Evolutionary conservation across 2,113 vertebrate genomes (phyloP).

Genomic region (Pycnonotus jocosus): DNA sequence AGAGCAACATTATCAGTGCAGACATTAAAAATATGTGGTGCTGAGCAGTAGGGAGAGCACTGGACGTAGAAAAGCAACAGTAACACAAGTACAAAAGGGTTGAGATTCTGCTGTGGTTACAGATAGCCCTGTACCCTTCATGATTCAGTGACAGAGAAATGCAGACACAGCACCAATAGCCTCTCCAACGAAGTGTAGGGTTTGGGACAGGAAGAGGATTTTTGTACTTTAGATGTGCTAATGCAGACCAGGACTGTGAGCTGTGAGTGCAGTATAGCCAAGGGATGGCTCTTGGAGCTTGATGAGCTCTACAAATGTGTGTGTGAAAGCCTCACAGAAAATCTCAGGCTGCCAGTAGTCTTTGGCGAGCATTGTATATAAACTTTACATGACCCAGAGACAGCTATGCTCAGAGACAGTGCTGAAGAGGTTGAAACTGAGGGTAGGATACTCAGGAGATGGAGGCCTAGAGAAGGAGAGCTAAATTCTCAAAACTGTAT

Average conservation of each 20-base stretch:
- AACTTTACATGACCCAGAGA: constrained; percentile 58
- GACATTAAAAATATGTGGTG: background rate
- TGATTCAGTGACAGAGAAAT: background rate
- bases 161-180: background rate
- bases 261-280: background rate
- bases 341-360: constrained; percentile 35
- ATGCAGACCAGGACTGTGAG: background rate
- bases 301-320: constrained; percentile 48
- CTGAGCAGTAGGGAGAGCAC: background rate
- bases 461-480: background rate
- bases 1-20: background rate
- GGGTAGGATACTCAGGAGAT: constrained; percentile 21
- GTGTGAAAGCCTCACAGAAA: constrained; percentile 27
- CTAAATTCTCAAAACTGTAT: background rate
- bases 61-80: background rate
- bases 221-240: constrained; percentile 1
- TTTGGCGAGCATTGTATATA: constrained; percentile 11
- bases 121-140: background rate
- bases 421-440: background rate
- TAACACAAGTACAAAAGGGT: background rate
- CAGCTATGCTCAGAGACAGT: background rate
- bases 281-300: constrained; percentile 11
- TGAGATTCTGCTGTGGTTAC: background rate
- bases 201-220: background rate
- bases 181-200: fast-evolving